These are phyloP conservation scores for Trinorchestia longiramus DNA, from an alignment of 1,140 invertebrate species.

Conservation along the genomic window DNA sequence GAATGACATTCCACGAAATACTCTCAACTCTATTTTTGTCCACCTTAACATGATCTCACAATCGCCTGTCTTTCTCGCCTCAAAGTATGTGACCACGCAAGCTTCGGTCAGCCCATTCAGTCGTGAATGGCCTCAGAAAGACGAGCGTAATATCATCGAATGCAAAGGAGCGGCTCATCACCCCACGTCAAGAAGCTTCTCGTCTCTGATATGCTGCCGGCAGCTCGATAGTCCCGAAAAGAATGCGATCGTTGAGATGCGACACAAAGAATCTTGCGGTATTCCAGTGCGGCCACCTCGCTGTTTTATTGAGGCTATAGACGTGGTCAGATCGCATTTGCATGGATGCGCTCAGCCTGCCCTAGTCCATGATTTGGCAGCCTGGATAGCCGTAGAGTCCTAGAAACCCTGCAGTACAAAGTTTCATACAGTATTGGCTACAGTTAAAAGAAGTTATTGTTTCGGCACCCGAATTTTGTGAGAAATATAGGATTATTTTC, in stretches of 20 bases:
- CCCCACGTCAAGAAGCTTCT: constrained; percentile 35
- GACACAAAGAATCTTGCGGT: constrained; percentile 46
- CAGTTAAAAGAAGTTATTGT: background rate
- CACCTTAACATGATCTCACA: background rate
- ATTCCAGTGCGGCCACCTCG: constrained; percentile 15
- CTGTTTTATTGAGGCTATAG: constrained; percentile 42
- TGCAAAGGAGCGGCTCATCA: constrained; percentile 20
- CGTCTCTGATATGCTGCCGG: background rate
- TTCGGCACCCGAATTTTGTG: background rate
- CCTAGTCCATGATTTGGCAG: background rate
- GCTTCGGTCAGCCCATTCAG: constrained; percentile 1
- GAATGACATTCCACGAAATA: background rate
- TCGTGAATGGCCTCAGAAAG: constrained; percentile 13
- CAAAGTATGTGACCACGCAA: background rate
- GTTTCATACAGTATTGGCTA: background rate
- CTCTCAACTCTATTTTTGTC: background rate
- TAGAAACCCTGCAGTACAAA: background rate
- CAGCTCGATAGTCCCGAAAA: constrained; percentile 44
- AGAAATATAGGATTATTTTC: background rate
- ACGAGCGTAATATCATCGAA: constrained; percentile 44
- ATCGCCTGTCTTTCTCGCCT: background rate
- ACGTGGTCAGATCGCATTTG: constrained; percentile 23
- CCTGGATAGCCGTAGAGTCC: background rate
- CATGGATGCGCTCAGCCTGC: constrained; percentile 6
- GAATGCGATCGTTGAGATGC: constrained; percentile 17